A percentile compares a stretch with the other conserved stretches of the same genome.
Evolutionary conservation across 2,797 vertebrate genomes (phyloP).

Genomic region (Ctenosaura bakeri): DNA sequence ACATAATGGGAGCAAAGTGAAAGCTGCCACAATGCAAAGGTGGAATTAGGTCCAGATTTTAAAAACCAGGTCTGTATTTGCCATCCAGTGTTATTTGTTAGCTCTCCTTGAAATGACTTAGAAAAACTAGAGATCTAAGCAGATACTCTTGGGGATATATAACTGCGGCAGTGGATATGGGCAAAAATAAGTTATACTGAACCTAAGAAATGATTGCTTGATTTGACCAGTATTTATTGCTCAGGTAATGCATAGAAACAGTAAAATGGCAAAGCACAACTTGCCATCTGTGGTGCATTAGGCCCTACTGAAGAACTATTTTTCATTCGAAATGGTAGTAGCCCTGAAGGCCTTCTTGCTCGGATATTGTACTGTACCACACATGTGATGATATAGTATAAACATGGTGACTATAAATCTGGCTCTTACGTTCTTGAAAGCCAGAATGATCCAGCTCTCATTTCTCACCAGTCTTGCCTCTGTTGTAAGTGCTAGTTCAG

Average conservation of each 20-base stretch:
- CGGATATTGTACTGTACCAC: slow-evolving; percentile 72
- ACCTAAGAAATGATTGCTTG: slow-evolving; percentile 76
- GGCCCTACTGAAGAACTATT: slow-evolving; percentile 72
- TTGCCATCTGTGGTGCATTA: slow-evolving; percentile 80
- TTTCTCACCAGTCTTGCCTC: slow-evolving; percentile 57
- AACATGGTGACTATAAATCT: slow-evolving; percentile 72
- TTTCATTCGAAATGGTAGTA: slow-evolving; percentile 76
- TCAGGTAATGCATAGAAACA: slow-evolving; percentile 70
- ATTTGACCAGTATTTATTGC: slow-evolving; percentile 77
- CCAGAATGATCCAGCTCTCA: slow-evolving; percentile 65
- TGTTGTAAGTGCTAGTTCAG: slow-evolving; percentile 43
- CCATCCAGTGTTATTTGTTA: slow-evolving; percentile 65
- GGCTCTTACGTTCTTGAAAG: slow-evolving; percentile 69
- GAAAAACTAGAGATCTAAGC: slow-evolving; percentile 68
- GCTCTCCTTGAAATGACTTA: slow-evolving; percentile 73
- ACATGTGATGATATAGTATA: slow-evolving; percentile 73
- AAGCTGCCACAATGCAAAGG: slow-evolving; percentile 19
- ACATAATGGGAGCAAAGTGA: background rate
- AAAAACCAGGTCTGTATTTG: slow-evolving; percentile 60
- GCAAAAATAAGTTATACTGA: slow-evolving; percentile 73
- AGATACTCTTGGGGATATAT: slow-evolving; percentile 66
- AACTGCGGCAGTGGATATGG: slow-evolving; percentile 74
- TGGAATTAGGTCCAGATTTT: slow-evolving; percentile 18
- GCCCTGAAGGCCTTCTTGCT: slow-evolving; percentile 60
- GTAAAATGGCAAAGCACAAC: slow-evolving; percentile 73